Evolutionary conservation across 1,140 invertebrate species (phyloP).

Genomic region (Phymorhynchus buccinoides): DNA sequence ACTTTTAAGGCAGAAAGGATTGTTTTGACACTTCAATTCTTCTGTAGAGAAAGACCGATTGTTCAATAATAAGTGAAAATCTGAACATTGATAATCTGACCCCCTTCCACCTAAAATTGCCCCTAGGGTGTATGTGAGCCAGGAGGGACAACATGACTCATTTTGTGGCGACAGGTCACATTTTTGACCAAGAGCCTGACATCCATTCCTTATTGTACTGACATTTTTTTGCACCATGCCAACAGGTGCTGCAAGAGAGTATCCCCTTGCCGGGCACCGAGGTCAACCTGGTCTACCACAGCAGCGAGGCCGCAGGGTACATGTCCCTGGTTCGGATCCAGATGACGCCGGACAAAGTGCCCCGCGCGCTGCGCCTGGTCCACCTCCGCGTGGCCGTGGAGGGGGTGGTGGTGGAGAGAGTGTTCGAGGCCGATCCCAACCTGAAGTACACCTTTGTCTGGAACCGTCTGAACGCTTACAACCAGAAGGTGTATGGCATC

Average conservation of each 20-base stretch:
- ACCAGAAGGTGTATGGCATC: constrained; percentile 88
- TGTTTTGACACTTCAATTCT: too few species aligned
- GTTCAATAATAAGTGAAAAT: too few species aligned
- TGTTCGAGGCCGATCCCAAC: constrained; percentile 95
- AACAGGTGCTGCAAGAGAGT: constrained; percentile 93
- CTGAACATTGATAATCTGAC: too few species aligned
- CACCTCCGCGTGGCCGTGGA: constrained; percentile 91
- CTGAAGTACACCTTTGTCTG: constrained; percentile 95
- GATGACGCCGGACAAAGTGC: constrained; percentile 85
- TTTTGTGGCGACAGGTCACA: too few species aligned
- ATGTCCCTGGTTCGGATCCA: constrained; percentile 92
- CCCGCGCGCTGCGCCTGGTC: constrained; percentile 86
- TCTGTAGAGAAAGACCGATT: too few species aligned
- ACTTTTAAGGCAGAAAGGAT: too few species aligned
- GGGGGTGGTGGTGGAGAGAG: constrained; percentile 90
- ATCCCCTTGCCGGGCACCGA: constrained; percentile 93
- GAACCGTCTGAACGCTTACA: constrained; percentile 97
- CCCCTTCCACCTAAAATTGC: too few species aligned
- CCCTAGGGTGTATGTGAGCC: too few species aligned
- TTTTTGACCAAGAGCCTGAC: too few species aligned
- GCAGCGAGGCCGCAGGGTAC: constrained; percentile 92
- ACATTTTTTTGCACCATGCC: background rate
- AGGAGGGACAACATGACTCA: too few species aligned
- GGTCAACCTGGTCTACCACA: constrained; percentile 93
- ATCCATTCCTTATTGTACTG: too few species aligned